Evolutionary conservation across 2,888 invertebrate species (phyloP).

Genomic region (Candidula unifasciata): DNA sequence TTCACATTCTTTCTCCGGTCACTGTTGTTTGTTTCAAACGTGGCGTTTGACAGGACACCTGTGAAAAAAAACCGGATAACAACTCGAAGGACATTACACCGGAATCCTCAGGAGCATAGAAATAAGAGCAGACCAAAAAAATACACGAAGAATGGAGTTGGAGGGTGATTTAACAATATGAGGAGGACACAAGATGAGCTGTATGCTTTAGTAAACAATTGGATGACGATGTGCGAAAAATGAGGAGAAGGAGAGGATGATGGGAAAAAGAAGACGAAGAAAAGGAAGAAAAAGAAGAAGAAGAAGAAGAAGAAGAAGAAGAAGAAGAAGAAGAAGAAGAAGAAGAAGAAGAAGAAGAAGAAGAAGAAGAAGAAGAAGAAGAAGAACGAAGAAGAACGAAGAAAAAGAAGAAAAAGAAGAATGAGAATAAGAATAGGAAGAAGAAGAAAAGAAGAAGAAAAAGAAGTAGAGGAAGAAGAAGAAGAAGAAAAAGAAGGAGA

Average conservation of each 20-base stretch:
- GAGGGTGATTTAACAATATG: no score
- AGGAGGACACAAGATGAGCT: no score
- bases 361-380: conserved; percentile 25
- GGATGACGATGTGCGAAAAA: no score
- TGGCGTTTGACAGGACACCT: no score
- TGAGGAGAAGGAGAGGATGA: conserved; percentile 18
- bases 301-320: not conserved
- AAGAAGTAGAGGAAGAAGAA: not conserved
- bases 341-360: conserved; percentile 7
- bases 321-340: conserved; percentile 15
- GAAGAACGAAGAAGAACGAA: conserved; percentile 6
- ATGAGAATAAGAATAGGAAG: not conserved
- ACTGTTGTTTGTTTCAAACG: no score
- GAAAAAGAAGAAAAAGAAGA: not conserved
- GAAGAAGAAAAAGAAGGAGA: conserved; percentile 12
- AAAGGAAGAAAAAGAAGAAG: conserved; percentile 24
- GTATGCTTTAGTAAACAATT: no score
- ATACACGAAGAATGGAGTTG: no score
- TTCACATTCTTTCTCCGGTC: no score
- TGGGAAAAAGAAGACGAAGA: conserved; percentile 12
- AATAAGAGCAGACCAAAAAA: no score
- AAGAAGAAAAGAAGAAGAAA: not conserved
- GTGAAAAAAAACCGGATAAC: no score
- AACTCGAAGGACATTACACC: no score
- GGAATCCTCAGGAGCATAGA: no score